These are phyloP conservation scores for Scaptomyza parva DNA, from an alignment of 2,888 invertebrate genomes.

Conservation along the genomic window DNA sequence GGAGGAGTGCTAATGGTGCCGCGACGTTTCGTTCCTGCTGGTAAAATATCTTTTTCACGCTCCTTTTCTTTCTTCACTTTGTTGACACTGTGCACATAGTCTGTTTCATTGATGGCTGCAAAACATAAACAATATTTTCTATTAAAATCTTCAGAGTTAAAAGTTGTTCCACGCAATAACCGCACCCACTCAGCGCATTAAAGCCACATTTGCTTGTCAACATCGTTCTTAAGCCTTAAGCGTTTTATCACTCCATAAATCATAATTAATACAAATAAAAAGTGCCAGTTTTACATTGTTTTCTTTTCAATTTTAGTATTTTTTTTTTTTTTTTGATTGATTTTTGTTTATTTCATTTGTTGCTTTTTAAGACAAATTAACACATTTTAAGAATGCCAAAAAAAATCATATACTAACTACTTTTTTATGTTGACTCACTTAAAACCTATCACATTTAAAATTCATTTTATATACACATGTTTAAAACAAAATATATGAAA, in stretches of 20 bases:
- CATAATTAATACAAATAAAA: conserved; percentile 60
- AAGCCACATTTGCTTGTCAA: conserved; percentile 3
- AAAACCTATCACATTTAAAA: conserved; percentile 28
- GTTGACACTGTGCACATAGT: conserved; percentile 65
- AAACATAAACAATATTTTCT: conserved; percentile 18
- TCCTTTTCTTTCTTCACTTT: conserved; percentile 83
- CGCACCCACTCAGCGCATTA: neutral
- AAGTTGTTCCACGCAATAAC: neutral
- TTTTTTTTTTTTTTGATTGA: conserved; percentile 11
- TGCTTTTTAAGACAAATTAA: conserved; percentile 65
- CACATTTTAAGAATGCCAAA: conserved; percentile 59
- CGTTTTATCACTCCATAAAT: conserved; percentile 67
- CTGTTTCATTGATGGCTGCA: conserved; percentile 83
- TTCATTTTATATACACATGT: conserved; percentile 7
- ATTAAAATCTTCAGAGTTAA: conserved; percentile 2
- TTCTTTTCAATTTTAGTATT: conserved; percentile 28
- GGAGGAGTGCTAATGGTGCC: conserved; percentile 50
- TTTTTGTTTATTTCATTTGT: conserved; percentile 39
- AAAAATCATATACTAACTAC: conserved; percentile 41
- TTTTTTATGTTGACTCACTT: conserved; percentile 47
- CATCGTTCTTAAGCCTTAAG: conserved; percentile 30
- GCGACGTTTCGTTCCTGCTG: conserved; percentile 61
- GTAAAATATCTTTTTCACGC: conserved; percentile 48
- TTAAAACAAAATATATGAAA: conserved; percentile 28
- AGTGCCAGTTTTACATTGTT: conserved; percentile 49